Evolutionary conservation across 2,888 invertebrate genomes (phyloP), one percentile per base, ranked within the genome.

Genomic region (Amorpha juglandis): DNA sequence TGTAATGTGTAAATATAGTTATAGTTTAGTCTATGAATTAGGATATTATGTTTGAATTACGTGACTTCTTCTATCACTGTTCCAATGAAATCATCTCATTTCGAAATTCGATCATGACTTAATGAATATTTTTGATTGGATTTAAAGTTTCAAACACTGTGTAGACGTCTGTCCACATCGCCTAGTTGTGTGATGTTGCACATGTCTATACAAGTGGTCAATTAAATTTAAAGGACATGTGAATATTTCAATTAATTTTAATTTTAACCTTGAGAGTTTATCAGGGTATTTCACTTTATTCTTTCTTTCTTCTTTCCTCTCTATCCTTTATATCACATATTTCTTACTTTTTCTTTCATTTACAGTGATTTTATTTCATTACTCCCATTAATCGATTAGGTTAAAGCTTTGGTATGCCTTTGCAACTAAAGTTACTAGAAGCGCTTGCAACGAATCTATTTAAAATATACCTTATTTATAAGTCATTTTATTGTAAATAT

Each of bases 101-200:
- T 48, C 48, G 42, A 58, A 65, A 58, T 65, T 58, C 33, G 35
- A 19, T 50, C 48, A 45, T 33, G 27, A 52, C 48, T 51, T 63
- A 55, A 50, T 19, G 12, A 62, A 66, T 67, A 16, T 64, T 45
- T 67, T 48, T 67, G 55, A 52, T 45, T 21, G 50, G 51, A 63
- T 64, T 63, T 63, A 63, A 38, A 45, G 19, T 63, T 64, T 38
- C 48, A 51, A 63, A 64, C 83, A 86, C 93, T 92, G 83, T 84
- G 80, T 86, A 92, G 93, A 93, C 83, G 92, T 94, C 92, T 90
- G 93, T 77, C 82, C 73, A 89, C 94, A 94, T 93, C 93, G 91
- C 81, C 66, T 65, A 66, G 19, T 68, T 68, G 4, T 70, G 82
- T 90, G 93, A 93, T 93, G 93, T 86, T 82, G 87, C 92, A 91